Conservation (phyloP, 2,888 invertebrate genomes). For the Acronicta alni region DNA sequence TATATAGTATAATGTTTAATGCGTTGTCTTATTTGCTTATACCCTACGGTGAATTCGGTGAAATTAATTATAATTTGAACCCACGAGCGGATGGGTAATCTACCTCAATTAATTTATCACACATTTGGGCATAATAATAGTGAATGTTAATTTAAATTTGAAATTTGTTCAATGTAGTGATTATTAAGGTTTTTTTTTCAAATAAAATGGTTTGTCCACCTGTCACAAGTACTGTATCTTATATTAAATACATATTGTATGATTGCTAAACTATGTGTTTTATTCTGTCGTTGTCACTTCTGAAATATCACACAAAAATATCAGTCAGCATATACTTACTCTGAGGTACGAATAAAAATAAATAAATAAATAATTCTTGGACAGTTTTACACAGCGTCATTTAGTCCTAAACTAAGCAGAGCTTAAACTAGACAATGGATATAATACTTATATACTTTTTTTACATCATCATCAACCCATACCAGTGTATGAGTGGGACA, state of each 20-base stretch:
- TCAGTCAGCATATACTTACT: background rate
- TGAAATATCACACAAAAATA: background rate
- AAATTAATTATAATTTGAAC: conserved; percentile 84
- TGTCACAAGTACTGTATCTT: conserved; percentile 89
- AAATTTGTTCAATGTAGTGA: conserved; percentile 85
- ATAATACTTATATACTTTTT: too few species aligned
- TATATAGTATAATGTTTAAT: conserved; percentile 88
- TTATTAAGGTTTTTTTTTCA: conserved; percentile 77
- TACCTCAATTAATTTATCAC: conserved; percentile 90
- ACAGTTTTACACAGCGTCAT: too few species aligned
- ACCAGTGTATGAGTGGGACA: too few species aligned
- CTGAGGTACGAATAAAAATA: too few species aligned
- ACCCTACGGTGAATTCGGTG: conserved; percentile 80
- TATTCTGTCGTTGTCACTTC: conserved; percentile 57
- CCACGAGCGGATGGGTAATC: conserved; percentile 81
- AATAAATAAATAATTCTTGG: too few species aligned
- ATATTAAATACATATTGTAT: conserved; percentile 89
- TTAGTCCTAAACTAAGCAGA: too few species aligned
- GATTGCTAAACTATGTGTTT: conserved; percentile 84
- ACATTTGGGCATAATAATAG: conserved; percentile 88
- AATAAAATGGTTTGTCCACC: conserved; percentile 85
- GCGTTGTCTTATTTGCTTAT: conserved; percentile 86
- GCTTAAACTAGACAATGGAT: too few species aligned
- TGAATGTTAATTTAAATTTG: conserved; percentile 82
- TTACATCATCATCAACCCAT: too few species aligned